Base-by-base conservation (phyloP, 2,113 vertebrate genomes). In the Centropus unirufus region DNA sequence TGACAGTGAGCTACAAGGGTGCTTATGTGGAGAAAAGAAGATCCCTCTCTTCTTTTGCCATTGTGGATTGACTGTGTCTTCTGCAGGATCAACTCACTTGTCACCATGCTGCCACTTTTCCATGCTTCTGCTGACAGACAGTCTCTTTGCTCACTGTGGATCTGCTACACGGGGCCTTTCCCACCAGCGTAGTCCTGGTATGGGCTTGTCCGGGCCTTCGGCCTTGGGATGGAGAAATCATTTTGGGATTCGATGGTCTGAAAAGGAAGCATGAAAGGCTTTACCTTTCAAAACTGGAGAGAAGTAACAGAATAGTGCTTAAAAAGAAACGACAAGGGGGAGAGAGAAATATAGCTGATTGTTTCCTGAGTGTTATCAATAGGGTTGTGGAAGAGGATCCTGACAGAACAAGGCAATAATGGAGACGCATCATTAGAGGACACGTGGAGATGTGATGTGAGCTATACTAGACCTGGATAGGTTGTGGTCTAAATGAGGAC, bases 201-300 rank as follows among this genome's bases (percentile, higher is more conserved):
- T 2, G 97, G 96, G 74, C 97, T 97, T 40, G 89, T 62, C 20
- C 66, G 87, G 9, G 96, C 59, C 72, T 97, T 96, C 70, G 96
- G 84, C 6, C 98, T 95, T 79, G 98, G 98, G 54, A 98, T 98
- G 55, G 96, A 96, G 83, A 98, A 98, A 24, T 98, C 95, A 64
- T 80, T 93, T 49, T 83, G 67, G 4, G 94, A 49, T 29, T 94
- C 74, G 0, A 97, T 92, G 19, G 83, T 76, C 97, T 98, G 94
- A 82, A 97, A 95, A 93, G 24, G 51, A 96, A 94, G 27, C 13
- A 92, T 30, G n/a, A 44, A 47, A 75, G 3, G 30, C 14, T 84
- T 95, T 80, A 95, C 13, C 15, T 73, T 62, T 78, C 75, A 79
- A 91, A 89, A 55, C 7, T 27, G 24, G 32, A 87, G 21, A 84